These are phyloP conservation scores for Diorhabda carinulata DNA, from an alignment of 1,140 invertebrate genomes.

Conservation along the genomic window DNA sequence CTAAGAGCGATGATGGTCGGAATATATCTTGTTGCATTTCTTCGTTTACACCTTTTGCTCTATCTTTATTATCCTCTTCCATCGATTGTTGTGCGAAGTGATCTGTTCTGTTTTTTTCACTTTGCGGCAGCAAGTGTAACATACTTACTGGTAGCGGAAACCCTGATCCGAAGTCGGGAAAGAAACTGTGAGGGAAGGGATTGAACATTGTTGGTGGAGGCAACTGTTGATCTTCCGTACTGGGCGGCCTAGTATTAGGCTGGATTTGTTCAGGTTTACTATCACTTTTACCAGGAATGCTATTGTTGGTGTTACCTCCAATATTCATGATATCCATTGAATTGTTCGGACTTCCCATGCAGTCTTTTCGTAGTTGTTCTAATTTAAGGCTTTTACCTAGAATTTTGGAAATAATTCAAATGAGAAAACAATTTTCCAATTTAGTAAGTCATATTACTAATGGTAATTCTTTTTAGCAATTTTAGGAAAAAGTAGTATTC, in stretches of 20 bases:
- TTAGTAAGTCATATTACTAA: too few species aligned
- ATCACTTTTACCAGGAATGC: constrained; percentile 54
- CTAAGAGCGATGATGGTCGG: constrained; percentile 54
- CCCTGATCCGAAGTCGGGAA: constrained; percentile 72
- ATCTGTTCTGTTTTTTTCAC: constrained; percentile 63
- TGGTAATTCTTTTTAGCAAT: too few species aligned
- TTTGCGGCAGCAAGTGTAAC: constrained; percentile 74
- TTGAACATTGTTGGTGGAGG: constrained; percentile 61
- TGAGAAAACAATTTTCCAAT: too few species aligned
- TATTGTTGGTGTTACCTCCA: constrained; percentile 66
- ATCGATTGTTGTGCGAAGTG: constrained; percentile 51
- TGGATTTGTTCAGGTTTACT: constrained; percentile 41
- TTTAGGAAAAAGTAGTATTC: too few species aligned
- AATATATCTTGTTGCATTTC: constrained; percentile 53
- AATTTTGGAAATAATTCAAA: not conserved
- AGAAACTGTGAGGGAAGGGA: constrained; percentile 69
- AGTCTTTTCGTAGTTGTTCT: constrained; percentile 81
- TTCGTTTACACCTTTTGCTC: constrained; percentile 61
- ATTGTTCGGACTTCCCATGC: constrained; percentile 63
- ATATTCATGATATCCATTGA: constrained; percentile 64
- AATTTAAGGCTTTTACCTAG: constrained; percentile 72
- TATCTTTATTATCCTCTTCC: constrained; percentile 60
- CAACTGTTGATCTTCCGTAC: constrained; percentile 55
- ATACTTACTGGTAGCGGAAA: constrained; percentile 80
- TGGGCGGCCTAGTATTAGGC: constrained; percentile 55